Conservation (phyloP, 2,888 invertebrate genomes). For the Biston betularia region DNA sequence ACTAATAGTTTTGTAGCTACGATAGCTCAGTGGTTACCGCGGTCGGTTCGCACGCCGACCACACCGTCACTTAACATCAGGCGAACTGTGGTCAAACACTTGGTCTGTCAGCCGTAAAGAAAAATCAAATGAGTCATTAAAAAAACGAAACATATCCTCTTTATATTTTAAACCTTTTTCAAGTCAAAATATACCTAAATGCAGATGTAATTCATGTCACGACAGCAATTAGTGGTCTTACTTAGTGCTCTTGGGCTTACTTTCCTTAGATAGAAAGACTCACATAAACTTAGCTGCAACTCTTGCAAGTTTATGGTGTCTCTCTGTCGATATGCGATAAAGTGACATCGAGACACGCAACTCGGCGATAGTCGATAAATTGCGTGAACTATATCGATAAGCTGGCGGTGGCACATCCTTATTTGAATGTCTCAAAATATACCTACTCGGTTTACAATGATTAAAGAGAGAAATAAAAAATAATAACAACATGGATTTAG, state of each 20-base stretch:
- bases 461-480: not conserved
- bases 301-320: slow-evolving; percentile 30
- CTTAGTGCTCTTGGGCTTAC: slow-evolving; percentile 65
- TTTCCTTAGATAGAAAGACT: slow-evolving; percentile 61
- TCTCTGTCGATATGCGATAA: slow-evolving; percentile 30
- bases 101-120: not conserved
- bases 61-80: no score
- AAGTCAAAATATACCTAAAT: slow-evolving; percentile 34
- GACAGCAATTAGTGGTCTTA: slow-evolving; percentile 64
- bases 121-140: not conserved
- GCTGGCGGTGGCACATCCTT: slow-evolving; percentile 64
- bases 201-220: slow-evolving; percentile 53
- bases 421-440: slow-evolving; percentile 59
- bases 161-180: not conserved
- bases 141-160: not conserved
- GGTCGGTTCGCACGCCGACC: no score
- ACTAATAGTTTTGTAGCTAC: no score
- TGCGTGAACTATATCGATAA: slow-evolving; percentile 73
- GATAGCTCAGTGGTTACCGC: no score
- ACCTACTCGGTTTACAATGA: no score
- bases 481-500: no score
- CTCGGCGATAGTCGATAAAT: slow-evolving; percentile 71
- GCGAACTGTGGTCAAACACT: no score
- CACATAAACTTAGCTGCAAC: slow-evolving; percentile 47
- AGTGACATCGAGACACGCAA: slow-evolving; percentile 61